Evolutionary conservation across 92 coral and sea anemone genomes (phyloP).

Genomic region (Hydrozoanthus gracilis): DNA sequence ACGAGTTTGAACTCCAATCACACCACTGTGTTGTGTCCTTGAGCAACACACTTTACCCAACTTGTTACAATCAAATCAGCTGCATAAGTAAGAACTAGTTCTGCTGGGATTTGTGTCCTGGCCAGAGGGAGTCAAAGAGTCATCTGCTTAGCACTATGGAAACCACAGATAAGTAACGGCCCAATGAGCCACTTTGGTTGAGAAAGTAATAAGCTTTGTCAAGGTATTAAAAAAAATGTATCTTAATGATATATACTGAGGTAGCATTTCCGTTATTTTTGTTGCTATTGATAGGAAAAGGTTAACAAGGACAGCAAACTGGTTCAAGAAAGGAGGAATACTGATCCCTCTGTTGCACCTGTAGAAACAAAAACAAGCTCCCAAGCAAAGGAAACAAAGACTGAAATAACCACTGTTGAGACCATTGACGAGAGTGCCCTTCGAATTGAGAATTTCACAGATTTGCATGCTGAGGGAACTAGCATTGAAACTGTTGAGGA

Average conservation of each 20-base stretch:
- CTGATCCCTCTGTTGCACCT: conserved; percentile 58
- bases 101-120: too few species aligned
- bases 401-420: conserved; percentile 53
- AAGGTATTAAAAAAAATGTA: too few species aligned
- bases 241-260: background rate
- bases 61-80: too few species aligned
- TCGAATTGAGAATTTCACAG: conserved; percentile 55
- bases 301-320: conserved; percentile 63
- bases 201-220: too few species aligned
- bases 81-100: too few species aligned
- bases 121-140: too few species aligned
- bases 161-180: too few species aligned
- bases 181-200: too few species aligned
- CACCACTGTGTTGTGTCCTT: too few species aligned
- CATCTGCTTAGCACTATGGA: too few species aligned
- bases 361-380: conserved; percentile 46
- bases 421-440: conserved; percentile 68
- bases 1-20: too few species aligned
- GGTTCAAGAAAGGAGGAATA: conserved; percentile 66
- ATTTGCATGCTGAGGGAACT: conserved; percentile 62
- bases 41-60: too few species aligned
- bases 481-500: conserved; percentile 86
- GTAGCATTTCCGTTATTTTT: background rate
- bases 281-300: conserved; percentile 63
- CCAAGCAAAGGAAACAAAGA: conserved; percentile 61